phyloP scores from a whole-genome alignment of 2,888 invertebrate species.

The Catocala fraxini region DNA sequence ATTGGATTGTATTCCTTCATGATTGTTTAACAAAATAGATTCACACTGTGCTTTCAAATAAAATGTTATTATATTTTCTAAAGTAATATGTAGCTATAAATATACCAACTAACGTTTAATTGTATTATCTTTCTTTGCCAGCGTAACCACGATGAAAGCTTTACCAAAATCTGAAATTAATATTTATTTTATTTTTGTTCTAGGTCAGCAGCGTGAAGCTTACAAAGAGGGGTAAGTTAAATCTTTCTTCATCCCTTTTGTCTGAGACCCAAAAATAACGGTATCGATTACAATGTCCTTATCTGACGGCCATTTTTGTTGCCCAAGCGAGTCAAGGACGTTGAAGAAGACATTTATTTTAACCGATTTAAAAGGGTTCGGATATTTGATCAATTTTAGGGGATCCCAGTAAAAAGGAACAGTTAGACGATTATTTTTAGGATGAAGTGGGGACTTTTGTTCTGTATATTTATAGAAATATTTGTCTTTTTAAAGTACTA shows the following conservation, averaged over 20 bases:
- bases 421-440: background rate
- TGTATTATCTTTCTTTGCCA: no score
- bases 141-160: background rate
- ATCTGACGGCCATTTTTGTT: constrained; percentile 31
- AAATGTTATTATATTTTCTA: background rate
- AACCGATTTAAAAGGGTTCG: constrained; percentile 32
- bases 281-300: constrained; percentile 42
- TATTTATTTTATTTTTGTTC: constrained; percentile 36
- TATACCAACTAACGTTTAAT: no score
- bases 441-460: background rate
- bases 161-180: constrained; percentile 14
- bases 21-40: no score
- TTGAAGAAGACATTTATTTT: constrained; percentile 36
- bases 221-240: constrained; percentile 33
- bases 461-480: background rate
- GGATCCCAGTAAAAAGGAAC: constrained; percentile 5
- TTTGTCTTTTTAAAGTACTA: no score
- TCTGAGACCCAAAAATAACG: constrained; percentile 41
- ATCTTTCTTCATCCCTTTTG: constrained; percentile 29
- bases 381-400: constrained; percentile 34
- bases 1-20: no score
- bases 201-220: constrained; percentile 28
- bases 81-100: no score
- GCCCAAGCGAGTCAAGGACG: constrained; percentile 12
- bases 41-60: no score